Evolutionary conservation across 2,797 vertebrate species (phyloP).

Genomic region (Loriculus beryllinus): DNA sequence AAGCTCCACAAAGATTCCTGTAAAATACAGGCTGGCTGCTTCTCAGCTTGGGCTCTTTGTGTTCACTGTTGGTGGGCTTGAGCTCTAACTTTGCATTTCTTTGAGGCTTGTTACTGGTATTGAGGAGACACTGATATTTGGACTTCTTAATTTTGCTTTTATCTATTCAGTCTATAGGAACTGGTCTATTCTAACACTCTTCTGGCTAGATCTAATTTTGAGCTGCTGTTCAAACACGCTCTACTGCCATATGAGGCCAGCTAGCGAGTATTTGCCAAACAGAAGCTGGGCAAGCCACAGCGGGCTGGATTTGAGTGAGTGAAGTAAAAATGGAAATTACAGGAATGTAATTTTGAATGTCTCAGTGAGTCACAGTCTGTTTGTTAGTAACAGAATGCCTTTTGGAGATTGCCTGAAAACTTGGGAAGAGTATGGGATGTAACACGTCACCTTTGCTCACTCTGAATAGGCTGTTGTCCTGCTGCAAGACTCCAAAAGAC

Average conservation of each 20-base stretch:
- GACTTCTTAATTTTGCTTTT: not conserved
- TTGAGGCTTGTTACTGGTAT: not conserved
- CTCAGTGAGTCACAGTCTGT: slow-evolving; percentile 17
- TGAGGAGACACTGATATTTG: not conserved
- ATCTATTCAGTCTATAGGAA: not conserved
- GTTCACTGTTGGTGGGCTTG: not conserved
- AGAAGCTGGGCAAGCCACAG: not conserved
- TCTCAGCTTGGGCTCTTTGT: not conserved
- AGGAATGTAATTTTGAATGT: not conserved
- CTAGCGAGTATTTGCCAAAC: not conserved
- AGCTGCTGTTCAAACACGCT: not conserved
- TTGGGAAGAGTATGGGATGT: not conserved
- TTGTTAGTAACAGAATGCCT: slow-evolving; percentile 1
- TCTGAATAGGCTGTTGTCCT: not conserved
- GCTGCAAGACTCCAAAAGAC: not conserved
- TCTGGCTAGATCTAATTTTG: not conserved
- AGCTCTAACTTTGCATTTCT: not conserved
- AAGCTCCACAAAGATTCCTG: not conserved
- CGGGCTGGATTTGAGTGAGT: not conserved
- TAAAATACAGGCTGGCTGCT: not conserved
- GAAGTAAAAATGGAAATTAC: slow-evolving; percentile 6
- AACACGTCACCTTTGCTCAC: not conserved
- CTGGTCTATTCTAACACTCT: not conserved
- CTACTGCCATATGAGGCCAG: not conserved
- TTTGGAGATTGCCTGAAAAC: not conserved